These are phyloP conservation scores for Ophion obscuratus DNA, from an alignment of 2,888 invertebrate species.

Conservation along the genomic window DNA sequence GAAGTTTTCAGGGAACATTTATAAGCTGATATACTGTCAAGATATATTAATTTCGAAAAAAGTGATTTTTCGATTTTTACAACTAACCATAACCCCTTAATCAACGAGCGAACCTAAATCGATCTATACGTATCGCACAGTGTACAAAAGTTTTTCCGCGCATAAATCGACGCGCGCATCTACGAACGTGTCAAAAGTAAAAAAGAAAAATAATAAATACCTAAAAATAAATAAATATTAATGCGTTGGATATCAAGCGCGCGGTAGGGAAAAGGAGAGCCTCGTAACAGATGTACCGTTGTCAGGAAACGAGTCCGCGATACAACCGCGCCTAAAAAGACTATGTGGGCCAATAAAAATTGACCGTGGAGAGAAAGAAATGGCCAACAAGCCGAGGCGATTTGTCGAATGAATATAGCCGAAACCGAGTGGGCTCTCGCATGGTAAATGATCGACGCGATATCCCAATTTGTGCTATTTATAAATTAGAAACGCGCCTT, in stretches of 20 bases:
- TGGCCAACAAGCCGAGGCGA: slow-evolving; percentile 7
- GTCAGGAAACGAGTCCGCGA: slow-evolving; percentile 17
- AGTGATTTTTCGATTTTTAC: too few species aligned
- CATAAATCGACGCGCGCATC: not conserved
- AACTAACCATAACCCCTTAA: not conserved
- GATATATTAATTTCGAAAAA: too few species aligned
- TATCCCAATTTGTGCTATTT: too few species aligned
- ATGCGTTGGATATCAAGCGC: too few species aligned
- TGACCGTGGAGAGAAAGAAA: slow-evolving; percentile 23
- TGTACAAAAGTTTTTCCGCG: slow-evolving; percentile 11
- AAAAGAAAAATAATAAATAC: not conserved
- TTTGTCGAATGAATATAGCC: too few species aligned
- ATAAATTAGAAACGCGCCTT: too few species aligned
- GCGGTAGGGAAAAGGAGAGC: slow-evolving; percentile 3
- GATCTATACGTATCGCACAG: not conserved
- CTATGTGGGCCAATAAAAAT: slow-evolving; percentile 59
- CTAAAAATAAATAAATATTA: not conserved
- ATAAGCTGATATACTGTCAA: too few species aligned
- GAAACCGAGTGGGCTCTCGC: too few species aligned
- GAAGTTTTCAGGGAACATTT: too few species aligned
- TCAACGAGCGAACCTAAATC: slow-evolving; percentile 5
- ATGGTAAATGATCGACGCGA: too few species aligned
- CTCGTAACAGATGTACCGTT: slow-evolving; percentile 58
- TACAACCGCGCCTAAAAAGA: slow-evolving; percentile 50
- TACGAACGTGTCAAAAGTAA: slow-evolving; percentile 2